A percentile compares a stretch with the other conserved stretches of the same genome.
phyloP scores from a whole-genome alignment of 2,888 invertebrate species.

The Andrena dorsata region DNA sequence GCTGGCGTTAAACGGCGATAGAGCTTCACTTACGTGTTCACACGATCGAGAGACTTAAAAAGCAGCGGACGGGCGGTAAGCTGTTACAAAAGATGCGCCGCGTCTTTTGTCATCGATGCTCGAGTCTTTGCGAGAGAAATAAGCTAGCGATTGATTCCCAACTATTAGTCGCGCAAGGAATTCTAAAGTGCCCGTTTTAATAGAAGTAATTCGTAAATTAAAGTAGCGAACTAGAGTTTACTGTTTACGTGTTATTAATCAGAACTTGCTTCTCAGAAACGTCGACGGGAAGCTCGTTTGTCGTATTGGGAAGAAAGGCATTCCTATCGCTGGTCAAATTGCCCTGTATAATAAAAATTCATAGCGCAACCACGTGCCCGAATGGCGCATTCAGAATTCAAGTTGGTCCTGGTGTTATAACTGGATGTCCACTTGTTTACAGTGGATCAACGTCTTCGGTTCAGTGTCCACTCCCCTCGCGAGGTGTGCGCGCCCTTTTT shows the following conservation, averaged over 20 bases:
- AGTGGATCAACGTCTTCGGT: conserved; percentile 56
- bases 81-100: neutral
- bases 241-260: neutral
- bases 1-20: conserved; percentile 1
- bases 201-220: too few relatives aligned
- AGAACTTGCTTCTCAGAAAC: neutral
- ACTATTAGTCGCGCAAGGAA: neutral
- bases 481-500: conserved; percentile 23
- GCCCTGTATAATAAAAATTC: conserved; percentile 54
- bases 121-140: too few relatives aligned
- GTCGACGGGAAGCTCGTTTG: neutral
- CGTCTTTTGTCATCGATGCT: neutral
- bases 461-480: conserved; percentile 51
- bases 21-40: neutral
- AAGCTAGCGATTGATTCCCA: too few relatives aligned
- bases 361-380: conserved; percentile 37
- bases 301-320: neutral
- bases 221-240: neutral
- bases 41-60: neutral
- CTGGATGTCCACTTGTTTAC: conserved; percentile 56
- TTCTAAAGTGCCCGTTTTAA: too few relatives aligned
- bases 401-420: conserved; percentile 46
- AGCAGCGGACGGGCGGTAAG: neutral
- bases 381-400: conserved; percentile 37
- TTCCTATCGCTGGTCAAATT: conserved; percentile 25